Conservation (phyloP, 2,888 invertebrate species). For the Noctua pronuba region DNA sequence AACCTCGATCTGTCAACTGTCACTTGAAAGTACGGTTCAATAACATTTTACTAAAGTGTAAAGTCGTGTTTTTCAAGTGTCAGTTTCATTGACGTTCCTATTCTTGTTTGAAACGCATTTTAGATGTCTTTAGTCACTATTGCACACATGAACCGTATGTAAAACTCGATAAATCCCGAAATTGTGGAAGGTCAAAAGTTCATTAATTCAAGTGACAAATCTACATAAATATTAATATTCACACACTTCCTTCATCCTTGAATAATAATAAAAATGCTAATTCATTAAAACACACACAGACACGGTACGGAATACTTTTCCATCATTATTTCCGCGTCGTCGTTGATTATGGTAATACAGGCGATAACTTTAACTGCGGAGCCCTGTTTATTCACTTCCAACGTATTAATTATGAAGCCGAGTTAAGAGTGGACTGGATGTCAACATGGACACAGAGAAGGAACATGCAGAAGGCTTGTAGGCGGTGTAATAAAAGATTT, state of each 20-base stretch:
- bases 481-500: background rate
- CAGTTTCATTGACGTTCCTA: background rate
- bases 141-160: background rate
- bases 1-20: no score
- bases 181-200: constrained; percentile 3
- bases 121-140: background rate
- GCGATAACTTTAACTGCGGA: constrained; percentile 49
- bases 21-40: background rate
- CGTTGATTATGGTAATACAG: constrained; percentile 57
- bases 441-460: constrained; percentile 1
- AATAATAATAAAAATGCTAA: constrained; percentile 51
- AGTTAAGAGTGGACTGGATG: constrained; percentile 42
- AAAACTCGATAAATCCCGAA: background rate
- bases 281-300: constrained; percentile 30
- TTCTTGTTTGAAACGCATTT: no score
- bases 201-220: constrained; percentile 2
- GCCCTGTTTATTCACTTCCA: constrained; percentile 48
- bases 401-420: constrained; percentile 56
- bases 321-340: constrained; percentile 29
- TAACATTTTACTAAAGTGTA: background rate
- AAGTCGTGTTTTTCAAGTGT: no score
- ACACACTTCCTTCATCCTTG: constrained; percentile 24
- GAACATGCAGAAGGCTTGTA: background rate
- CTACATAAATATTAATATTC: constrained; percentile 42
- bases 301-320: constrained; percentile 35